Evolutionary conservation across 2,888 invertebrate species (phyloP).

Genomic region (Helicoverpa assulta): DNA sequence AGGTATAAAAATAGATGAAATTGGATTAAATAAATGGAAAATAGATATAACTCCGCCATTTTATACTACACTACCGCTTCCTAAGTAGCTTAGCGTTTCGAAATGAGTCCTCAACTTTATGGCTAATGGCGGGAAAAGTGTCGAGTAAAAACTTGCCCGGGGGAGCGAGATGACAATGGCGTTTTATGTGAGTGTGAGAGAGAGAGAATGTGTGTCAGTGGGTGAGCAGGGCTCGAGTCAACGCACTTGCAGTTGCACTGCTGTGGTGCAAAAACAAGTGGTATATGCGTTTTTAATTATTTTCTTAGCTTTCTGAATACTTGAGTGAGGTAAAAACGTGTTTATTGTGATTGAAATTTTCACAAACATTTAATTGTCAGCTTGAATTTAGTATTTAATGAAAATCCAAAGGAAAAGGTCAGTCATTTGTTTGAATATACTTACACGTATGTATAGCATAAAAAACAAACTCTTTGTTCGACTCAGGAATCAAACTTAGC

Average conservation of each 20-base stretch:
- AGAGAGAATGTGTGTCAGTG: slow-evolving; percentile 83
- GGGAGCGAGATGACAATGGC: slow-evolving; percentile 67
- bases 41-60: slow-evolving; percentile 23
- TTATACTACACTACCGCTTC: slow-evolving; percentile 62
- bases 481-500: too few species aligned
- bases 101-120: slow-evolving; percentile 78
- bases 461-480: too few species aligned
- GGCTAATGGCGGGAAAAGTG: slow-evolving; percentile 83
- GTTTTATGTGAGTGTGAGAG: slow-evolving; percentile 66
- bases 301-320: slow-evolving; percentile 30
- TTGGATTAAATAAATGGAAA: slow-evolving; percentile 13
- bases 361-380: neutral
- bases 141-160: slow-evolving; percentile 75
- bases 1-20: neutral
- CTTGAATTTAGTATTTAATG: too few species aligned
- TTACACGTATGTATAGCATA: too few species aligned
- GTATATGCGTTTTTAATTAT: slow-evolving; percentile 53
- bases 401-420: too few species aligned
- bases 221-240: slow-evolving; percentile 81
- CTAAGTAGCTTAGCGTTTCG: slow-evolving; percentile 67
- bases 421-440: too few species aligned
- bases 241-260: slow-evolving; percentile 73
- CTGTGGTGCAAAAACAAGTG: slow-evolving; percentile 48
- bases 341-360: neutral
- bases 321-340: neutral